Percentiles rank a stretch among this genome's conserved stretches.
These are phyloP conservation scores for Cariama cristata DNA, from an alignment of 2,113 vertebrate species.

Conservation along the genomic window DNA sequence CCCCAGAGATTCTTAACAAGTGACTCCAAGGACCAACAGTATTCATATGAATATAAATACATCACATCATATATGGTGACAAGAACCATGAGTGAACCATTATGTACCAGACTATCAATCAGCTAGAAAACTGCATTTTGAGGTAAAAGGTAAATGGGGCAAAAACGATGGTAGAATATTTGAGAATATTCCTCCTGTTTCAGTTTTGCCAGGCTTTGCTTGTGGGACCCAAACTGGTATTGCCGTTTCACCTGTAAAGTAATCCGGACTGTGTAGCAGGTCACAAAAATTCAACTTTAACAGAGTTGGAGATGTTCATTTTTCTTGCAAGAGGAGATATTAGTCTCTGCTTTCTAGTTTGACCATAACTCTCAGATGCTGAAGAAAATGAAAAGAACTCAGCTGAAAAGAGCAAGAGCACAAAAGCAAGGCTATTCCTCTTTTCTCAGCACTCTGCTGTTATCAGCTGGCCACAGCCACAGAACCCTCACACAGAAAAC, in stretches of 20 bases:
- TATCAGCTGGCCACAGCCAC: background rate
- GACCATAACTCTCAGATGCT: background rate
- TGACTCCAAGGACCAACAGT: background rate
- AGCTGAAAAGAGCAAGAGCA: background rate
- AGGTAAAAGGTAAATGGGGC: background rate
- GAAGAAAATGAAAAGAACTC: background rate
- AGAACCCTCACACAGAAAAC: background rate
- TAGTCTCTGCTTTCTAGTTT: background rate
- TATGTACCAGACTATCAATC: background rate
- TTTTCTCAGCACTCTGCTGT: background rate
- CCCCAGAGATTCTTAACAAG: background rate
- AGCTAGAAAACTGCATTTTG: background rate
- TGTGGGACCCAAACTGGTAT: background rate
- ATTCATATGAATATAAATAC: background rate
- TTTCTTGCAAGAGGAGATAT: background rate
- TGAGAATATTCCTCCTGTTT: background rate
- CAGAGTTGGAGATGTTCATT: background rate
- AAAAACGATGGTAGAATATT: background rate
- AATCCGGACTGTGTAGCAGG: background rate
- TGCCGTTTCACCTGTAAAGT: background rate
- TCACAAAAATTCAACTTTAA: background rate
- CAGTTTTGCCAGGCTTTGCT: background rate
- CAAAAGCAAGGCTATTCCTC: background rate
- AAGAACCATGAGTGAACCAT: background rate
- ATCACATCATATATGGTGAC: background rate